A percentile compares a stretch with the other conserved stretches of the same genome.
phyloP scores from a whole-genome alignment of 2,888 invertebrate species.

The Eristalinus sepulchralis region DNA sequence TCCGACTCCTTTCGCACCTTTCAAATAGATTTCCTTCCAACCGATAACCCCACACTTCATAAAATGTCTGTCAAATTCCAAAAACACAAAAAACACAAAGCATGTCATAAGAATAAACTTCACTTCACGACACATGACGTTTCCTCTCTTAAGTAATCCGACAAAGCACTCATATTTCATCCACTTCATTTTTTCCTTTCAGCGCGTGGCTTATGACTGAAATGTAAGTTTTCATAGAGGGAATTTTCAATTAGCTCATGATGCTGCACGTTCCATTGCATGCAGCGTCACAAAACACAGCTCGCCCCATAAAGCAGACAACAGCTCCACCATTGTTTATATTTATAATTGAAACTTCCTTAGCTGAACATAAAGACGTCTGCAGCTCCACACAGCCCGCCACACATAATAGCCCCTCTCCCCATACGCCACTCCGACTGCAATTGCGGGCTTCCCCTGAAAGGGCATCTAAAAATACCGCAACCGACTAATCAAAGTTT shows the following conservation, averaged over 20 bases:
- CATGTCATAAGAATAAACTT: not conserved
- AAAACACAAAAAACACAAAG: not conserved
- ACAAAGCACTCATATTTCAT: not conserved
- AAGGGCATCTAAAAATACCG: constrained; percentile 64
- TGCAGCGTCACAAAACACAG: not conserved
- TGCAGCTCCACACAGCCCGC: constrained; percentile 6
- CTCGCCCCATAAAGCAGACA: not conserved
- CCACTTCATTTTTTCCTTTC: not conserved
- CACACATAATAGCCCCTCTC: constrained; percentile 3
- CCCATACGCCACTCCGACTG: not conserved
- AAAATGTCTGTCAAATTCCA: too few relatives aligned
- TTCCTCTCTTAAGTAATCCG: not conserved
- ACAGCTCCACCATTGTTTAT: constrained; percentile 15
- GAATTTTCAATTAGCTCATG: not conserved
- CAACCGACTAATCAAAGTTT: constrained; percentile 69
- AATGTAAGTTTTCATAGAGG: not conserved
- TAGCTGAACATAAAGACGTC: constrained; percentile 46
- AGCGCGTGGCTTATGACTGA: not conserved
- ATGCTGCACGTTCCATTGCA: not conserved
- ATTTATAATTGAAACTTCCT: constrained; percentile 61
- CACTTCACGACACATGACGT: not conserved
- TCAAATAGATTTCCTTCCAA: too few relatives aligned
- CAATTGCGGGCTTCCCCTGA: constrained; percentile 46
- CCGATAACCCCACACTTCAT: too few relatives aligned
- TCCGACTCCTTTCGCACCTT: too few relatives aligned